Evolutionary conservation across 2,888 invertebrate species (phyloP).

Genomic region (Eucera pruinosa): DNA sequence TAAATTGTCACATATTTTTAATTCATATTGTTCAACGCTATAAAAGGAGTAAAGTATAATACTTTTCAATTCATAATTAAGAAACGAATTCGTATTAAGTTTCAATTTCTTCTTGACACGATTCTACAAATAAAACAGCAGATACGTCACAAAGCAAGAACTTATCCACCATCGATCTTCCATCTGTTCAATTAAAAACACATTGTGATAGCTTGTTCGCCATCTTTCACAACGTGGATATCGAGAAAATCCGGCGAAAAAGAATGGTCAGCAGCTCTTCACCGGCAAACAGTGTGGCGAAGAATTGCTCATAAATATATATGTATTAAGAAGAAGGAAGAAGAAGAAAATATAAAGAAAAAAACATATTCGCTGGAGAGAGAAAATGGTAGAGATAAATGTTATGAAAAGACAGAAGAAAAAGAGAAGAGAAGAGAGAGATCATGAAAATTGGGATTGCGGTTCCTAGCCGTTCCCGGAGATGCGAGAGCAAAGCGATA

Average conservation of each 20-base stretch:
- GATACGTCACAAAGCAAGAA: background rate
- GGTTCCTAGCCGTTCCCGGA: constrained; percentile 26
- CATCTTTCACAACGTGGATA: constrained; percentile 8
- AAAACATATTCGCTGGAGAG: constrained; percentile 19
- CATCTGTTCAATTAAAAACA: background rate
- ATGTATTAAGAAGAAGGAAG: background rate
- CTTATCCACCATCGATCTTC: background rate
- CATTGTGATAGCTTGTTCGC: constrained; percentile 24
- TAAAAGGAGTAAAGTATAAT: too few species aligned
- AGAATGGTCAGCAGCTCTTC: constrained; percentile 12
- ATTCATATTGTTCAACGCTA: too few species aligned
- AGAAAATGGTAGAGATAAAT: background rate
- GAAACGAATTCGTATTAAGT: background rate
- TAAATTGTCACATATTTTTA: too few species aligned
- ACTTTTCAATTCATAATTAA: background rate
- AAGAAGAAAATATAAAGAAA: background rate
- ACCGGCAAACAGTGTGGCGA: constrained; percentile 6
- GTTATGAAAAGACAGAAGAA: background rate
- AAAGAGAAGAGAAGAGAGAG: background rate
- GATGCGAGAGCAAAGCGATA: constrained; percentile 24
- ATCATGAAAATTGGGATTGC: constrained; percentile 21
- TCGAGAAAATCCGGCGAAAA: constrained; percentile 24
- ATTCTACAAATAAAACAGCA: background rate
- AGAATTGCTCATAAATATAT: constrained; percentile 2
- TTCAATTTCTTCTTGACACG: background rate